phyloP scores from a whole-genome alignment of 1,140 invertebrate genomes.

The Zaprionus ghesquierei region DNA sequence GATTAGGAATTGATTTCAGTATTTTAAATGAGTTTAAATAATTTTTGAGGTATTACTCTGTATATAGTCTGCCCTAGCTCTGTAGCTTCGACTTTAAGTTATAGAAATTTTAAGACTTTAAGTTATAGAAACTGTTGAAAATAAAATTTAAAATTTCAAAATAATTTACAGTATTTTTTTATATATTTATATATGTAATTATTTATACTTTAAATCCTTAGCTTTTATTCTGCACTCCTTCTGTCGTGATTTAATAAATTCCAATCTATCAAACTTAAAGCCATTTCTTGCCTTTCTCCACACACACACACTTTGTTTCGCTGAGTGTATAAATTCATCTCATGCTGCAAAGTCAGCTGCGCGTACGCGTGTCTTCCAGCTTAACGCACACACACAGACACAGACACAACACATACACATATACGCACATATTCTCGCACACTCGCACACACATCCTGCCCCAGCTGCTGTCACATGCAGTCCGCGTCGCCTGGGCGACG shows the following conservation, averaged over 20 bases:
- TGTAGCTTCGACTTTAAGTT: too few species aligned
- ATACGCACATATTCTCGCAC: background rate
- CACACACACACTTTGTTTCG: background rate
- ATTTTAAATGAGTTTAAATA: too few species aligned
- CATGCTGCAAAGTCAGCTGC: background rate
- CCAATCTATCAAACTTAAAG: background rate
- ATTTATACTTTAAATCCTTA: background rate
- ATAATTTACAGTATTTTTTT: background rate
- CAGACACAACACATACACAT: background rate
- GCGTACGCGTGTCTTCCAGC: conserved; percentile 6
- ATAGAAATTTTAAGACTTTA: too few species aligned
- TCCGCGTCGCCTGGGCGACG: conserved; percentile 35
- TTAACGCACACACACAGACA: background rate
- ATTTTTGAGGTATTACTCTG: too few species aligned
- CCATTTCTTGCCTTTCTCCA: background rate
- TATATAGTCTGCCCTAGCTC: too few species aligned
- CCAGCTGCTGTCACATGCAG: conserved; percentile 55
- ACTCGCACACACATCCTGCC: background rate
- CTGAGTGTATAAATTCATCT: background rate
- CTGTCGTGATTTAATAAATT: background rate
- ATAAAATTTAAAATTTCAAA: background rate
- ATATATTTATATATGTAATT: too few species aligned
- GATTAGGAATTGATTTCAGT: too few species aligned
- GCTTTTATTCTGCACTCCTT: background rate
- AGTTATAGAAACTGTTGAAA: too few species aligned